Conservation (phyloP, 2,113 vertebrate species). For the Loxodonta africana region DNA sequence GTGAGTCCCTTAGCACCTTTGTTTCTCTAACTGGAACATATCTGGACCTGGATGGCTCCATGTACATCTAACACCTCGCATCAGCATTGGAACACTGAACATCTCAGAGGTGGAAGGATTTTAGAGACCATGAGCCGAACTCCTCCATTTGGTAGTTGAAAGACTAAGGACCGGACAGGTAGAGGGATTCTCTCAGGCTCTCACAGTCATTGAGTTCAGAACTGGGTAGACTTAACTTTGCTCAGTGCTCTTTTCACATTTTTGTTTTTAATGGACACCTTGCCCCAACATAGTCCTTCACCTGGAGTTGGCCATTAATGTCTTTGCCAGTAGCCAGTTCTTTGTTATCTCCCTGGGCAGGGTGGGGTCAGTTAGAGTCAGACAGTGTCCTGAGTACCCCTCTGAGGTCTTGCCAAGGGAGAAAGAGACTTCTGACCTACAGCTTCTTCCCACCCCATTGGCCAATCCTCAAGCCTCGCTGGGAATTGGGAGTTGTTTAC, state of each 20-base stretch:
- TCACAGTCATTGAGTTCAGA: not conserved
- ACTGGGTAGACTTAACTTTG: not conserved
- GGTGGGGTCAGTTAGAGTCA: not conserved
- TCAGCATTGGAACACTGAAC: not conserved
- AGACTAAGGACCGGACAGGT: not conserved
- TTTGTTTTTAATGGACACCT: not conserved
- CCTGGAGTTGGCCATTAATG: not conserved
- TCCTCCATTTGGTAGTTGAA: not conserved
- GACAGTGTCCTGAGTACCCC: not conserved
- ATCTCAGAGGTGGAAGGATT: not conserved
- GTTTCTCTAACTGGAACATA: not conserved
- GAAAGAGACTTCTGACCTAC: not conserved
- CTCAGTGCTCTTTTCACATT: not conserved
- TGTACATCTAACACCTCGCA: not conserved
- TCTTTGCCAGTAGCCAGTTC: not conserved
- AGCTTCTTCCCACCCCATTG: not conserved
- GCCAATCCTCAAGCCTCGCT: not conserved
- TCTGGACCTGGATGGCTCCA: not conserved
- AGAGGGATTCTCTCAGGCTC: not conserved
- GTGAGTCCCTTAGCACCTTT: not conserved
- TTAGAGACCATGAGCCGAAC: not conserved
- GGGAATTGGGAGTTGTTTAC: not conserved
- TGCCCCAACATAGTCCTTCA: rapidly evolving
- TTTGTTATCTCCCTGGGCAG: not conserved
- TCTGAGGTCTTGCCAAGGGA: not conserved